Conservation (phyloP, 2,888 invertebrate species). For the Nephrotoma flavescens region DNA sequence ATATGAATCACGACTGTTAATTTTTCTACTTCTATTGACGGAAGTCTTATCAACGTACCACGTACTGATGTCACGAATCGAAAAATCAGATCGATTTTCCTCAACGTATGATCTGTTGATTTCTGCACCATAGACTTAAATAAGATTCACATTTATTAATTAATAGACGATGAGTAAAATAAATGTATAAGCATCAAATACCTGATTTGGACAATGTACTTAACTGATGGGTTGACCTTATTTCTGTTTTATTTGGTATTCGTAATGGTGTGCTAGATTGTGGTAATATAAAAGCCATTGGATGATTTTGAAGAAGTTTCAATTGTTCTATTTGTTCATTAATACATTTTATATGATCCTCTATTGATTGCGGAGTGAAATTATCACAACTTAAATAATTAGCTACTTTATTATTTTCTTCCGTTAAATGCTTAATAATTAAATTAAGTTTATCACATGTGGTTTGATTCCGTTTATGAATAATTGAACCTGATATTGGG, state of each 20-base stretch:
- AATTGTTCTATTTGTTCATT: conserved; percentile 22
- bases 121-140: conserved; percentile 28
- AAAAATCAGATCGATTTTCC: conserved; percentile 30
- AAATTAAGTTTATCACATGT: conserved; percentile 5
- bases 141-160: not conserved
- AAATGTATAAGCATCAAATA: not conserved
- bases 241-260: not conserved
- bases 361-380: conserved; percentile 17
- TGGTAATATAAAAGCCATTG: conserved; percentile 14
- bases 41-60: conserved; percentile 25
- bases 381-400: not conserved
- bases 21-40: not conserved
- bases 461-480: conserved; percentile 7
- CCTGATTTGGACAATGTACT: conserved; percentile 1
- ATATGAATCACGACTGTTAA: not conserved
- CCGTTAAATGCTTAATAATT: conserved; percentile 7
- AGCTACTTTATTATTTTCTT: conserved; percentile 7
- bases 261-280: conserved; percentile 28
- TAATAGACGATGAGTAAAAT: not conserved
- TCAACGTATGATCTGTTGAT: conserved; percentile 30
- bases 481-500: not conserved
- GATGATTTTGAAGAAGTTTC: conserved; percentile 14
- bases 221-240: not conserved
- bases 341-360: conserved; percentile 24
- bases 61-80: conserved; percentile 26